Evolutionary conservation across 2,888 invertebrate species (phyloP), one percentile per base, ranked within the genome.

Genomic region (Amphipoea lucens): DNA sequence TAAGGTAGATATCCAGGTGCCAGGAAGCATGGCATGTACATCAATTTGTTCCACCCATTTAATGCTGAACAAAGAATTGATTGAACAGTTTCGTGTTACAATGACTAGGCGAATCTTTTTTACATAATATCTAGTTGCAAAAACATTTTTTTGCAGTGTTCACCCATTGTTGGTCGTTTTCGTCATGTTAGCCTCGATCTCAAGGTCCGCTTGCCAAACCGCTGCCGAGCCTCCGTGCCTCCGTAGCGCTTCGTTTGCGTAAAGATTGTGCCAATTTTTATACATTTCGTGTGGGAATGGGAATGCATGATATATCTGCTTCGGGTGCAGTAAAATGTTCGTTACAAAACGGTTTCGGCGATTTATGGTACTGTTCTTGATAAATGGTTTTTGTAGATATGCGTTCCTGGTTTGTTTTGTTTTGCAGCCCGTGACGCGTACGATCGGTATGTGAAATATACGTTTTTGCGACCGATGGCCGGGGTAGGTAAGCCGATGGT

Each of bases 171-270:
- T 89, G 86, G 82, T 83, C 71, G 86, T 88, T 91, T 91, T 90
- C 90, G 89, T 89, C 90, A 90, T 86, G 88, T 82, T 85, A 85
- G 73, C 91, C 91, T 91, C 90, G 88, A 81, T 71, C 74, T 82
- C 91, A 91, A 91, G 91, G 91, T 85, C 82, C 40, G 82, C 82
- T 91, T 90, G 86, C 87, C 83, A 88, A 91, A 90, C 83, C 72
- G 78, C 76, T 88, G 81, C 70, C 74, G 82, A 77, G 77, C 85
- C 85, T 87, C 77, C 72, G 85, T 68, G 83, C 83, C 83, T 51
- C 36, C 69, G 69, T 23, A 57, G 73, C 79, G 48, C 76, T 83
- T 82, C 63, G 88, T 87, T 90, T 90, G 81, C 89, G 88, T 79
- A 88, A 88, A 85, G 75, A 78, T 78, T 79, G 83, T 84, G 86